phyloP scores from a whole-genome alignment of 2,888 invertebrate species.

The Cerastoderma edule region DNA sequence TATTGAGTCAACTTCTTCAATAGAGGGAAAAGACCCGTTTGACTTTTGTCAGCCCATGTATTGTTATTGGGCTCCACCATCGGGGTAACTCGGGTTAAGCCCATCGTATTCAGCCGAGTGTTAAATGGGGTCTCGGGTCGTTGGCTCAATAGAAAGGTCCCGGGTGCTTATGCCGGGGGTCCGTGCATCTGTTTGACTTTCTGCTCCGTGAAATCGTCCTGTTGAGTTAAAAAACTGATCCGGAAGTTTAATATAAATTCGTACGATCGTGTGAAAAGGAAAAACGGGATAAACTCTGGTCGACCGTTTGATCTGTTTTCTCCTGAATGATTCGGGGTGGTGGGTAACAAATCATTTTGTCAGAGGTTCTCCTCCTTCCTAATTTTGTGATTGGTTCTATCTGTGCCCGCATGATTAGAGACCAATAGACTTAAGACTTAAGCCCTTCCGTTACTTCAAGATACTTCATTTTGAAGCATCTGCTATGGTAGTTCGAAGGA shows the following conservation, averaged over 20 bases:
- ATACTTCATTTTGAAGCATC: too few relatives aligned
- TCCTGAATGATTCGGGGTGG: constrained; percentile 16
- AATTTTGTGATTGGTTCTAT: neutral
- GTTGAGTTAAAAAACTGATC: constrained; percentile 37
- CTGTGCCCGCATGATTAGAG: neutral
- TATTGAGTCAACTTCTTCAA: constrained; percentile 26
- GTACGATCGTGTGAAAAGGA: too few relatives aligned
- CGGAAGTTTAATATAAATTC: constrained; percentile 1
- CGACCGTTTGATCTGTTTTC: constrained; percentile 18
- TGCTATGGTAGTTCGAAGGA: too few relatives aligned
- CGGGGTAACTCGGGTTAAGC: constrained; percentile 10
- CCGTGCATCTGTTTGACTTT: constrained; percentile 61
- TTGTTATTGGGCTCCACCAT: constrained; percentile 11
- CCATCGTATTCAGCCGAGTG: constrained; percentile 40
- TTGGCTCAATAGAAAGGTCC: constrained; percentile 51
- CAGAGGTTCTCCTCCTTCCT: constrained; percentile 11
- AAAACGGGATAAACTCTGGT: too few relatives aligned
- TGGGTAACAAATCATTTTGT: constrained; percentile 25
- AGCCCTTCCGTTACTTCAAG: constrained; percentile 1
- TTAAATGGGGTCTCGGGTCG: constrained; percentile 55
- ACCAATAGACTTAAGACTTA: constrained; percentile 6
- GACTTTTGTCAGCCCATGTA: constrained; percentile 16
- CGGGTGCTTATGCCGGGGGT: constrained; percentile 33
- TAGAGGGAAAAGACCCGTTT: neutral
- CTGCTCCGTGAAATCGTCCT: constrained; percentile 27